Conservation (phyloP, 2,113 vertebrate genomes). For the Zosterops borbonicus region DNA sequence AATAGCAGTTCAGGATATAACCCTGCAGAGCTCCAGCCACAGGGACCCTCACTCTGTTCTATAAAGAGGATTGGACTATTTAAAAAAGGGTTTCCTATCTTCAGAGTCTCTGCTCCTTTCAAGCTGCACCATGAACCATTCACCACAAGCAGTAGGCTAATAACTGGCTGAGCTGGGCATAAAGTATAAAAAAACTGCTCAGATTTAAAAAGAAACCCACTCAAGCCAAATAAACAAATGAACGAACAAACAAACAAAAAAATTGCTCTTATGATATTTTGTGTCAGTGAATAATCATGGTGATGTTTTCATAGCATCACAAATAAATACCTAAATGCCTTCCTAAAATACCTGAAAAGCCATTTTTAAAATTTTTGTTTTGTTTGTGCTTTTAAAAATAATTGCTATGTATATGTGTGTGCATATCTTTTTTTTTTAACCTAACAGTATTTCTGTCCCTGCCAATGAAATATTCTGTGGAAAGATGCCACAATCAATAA, state of each 20-base stretch:
- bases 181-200: not conserved
- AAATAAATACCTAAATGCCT: not conserved
- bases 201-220: not conserved
- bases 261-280: not conserved
- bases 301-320: not conserved
- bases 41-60: not conserved
- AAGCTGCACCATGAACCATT: not conserved
- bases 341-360: not conserved
- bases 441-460: not conserved
- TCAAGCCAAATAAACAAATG: not conserved
- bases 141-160: not conserved
- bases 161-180: not conserved
- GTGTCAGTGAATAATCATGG: not conserved
- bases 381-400: not conserved
- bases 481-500: not conserved
- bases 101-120: not conserved
- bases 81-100: not conserved
- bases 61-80: not conserved
- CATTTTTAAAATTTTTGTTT: not conserved
- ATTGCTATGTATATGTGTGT: not conserved
- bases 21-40: not conserved
- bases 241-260: not conserved
- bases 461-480: not conserved
- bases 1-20: not conserved
- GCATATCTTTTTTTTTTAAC: not conserved